These are phyloP conservation scores for Fulica atra DNA, from an alignment of 2,113 vertebrate species.

Conservation along the genomic window DNA sequence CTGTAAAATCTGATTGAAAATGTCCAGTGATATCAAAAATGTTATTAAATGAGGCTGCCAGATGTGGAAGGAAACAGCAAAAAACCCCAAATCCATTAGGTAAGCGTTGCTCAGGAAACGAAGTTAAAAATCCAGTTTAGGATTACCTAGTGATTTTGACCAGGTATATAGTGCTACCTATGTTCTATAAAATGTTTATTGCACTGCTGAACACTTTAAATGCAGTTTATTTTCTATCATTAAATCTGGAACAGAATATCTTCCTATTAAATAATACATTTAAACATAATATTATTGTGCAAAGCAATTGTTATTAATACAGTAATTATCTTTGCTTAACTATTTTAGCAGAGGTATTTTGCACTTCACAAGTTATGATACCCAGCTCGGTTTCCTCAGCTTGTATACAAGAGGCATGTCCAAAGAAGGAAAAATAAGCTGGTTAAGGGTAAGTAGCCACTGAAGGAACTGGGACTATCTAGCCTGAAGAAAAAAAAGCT, in stretches of 20 bases:
- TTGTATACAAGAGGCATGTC: neutral
- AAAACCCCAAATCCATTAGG: neutral
- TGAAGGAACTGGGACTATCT: too few relatives aligned
- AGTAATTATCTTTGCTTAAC: neutral
- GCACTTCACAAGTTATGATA: neutral
- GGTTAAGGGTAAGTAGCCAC: too few relatives aligned
- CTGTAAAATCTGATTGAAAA: neutral
- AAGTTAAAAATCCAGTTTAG: neutral
- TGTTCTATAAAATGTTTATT: neutral
- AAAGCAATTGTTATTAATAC: neutral
- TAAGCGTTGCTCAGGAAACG: neutral
- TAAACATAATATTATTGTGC: neutral
- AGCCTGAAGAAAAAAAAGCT: too few relatives aligned
- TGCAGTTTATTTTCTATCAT: neutral
- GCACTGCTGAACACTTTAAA: neutral
- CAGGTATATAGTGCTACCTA: neutral
- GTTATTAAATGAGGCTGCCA: neutral
- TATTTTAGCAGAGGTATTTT: neutral
- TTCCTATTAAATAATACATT: neutral
- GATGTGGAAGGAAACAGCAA: neutral
- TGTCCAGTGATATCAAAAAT: neutral
- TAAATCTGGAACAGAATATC: neutral
- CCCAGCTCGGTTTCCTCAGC: neutral
- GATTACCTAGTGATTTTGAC: neutral
- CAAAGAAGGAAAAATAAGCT: too few relatives aligned